phyloP scores from a whole-genome alignment of 2,888 invertebrate genomes.

The Alentia gelatinosa region DNA sequence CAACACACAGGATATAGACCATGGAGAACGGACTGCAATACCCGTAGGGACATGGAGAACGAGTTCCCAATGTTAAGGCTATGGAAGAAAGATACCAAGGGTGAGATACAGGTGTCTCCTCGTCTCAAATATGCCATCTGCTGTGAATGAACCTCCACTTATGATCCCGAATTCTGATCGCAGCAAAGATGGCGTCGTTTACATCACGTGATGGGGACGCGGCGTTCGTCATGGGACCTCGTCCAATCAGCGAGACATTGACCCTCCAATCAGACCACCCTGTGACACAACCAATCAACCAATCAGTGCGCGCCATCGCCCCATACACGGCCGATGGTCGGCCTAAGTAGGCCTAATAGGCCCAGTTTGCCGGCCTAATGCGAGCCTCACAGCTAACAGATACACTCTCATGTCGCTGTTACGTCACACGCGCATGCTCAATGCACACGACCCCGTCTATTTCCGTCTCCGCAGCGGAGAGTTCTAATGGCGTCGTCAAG shows the following conservation, averaged over 20 bases:
- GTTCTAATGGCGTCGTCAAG: no score
- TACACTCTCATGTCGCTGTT: not conserved
- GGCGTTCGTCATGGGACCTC: not conserved
- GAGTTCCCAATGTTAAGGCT: no score
- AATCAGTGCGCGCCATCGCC: not conserved
- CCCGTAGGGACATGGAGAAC: no score
- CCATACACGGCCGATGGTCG: not conserved
- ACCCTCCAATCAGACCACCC: not conserved
- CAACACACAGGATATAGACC: no score
- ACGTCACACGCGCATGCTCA: not conserved
- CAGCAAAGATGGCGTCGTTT: no score
- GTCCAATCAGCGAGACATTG: not conserved
- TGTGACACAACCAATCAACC: constrained; percentile 1
- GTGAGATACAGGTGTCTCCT: no score
- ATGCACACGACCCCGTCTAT: not conserved
- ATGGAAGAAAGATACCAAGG: no score
- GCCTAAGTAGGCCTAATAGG: not conserved
- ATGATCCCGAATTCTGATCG: no score
- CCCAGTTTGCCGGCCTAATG: not conserved
- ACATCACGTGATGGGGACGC: no score
- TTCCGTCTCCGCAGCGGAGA: not conserved
- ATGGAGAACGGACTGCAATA: no score
- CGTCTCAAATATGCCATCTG: no score
- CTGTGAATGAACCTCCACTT: no score
- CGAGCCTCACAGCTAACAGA: not conserved